Percentiles rank a stretch among this genome's conserved stretches.
Evolutionary conservation across 1,140 invertebrate species (phyloP).

Genomic region (Pissodes strobi): DNA sequence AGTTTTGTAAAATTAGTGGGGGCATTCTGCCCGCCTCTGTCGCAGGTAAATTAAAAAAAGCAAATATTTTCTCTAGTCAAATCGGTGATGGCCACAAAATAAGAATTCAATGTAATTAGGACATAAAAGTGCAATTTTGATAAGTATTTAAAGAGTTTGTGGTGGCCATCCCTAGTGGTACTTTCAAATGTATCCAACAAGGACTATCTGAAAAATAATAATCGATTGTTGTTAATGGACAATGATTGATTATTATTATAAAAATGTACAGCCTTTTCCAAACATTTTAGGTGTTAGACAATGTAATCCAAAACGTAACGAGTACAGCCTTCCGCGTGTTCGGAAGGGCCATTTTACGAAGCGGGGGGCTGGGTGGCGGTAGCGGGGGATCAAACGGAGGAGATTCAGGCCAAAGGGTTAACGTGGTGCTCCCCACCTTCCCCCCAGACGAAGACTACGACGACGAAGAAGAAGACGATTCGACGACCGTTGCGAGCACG

Average conservation of each 20-base stretch:
- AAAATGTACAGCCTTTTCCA: too few relatives aligned
- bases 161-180: too few relatives aligned
- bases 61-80: too few relatives aligned
- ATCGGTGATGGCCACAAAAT: too few relatives aligned
- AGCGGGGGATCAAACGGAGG: constrained; percentile 56
- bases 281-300: constrained; percentile 52
- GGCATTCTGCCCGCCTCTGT: constrained; percentile 50
- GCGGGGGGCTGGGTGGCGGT: constrained; percentile 58
- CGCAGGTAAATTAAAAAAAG: constrained; percentile 54
- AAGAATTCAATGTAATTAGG: too few relatives aligned
- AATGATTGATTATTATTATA: too few relatives aligned
- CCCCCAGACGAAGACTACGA: constrained; percentile 60
- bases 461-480: constrained; percentile 45
- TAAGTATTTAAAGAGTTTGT: too few relatives aligned
- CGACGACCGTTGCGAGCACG: constrained; percentile 20
- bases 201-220: too few relatives aligned
- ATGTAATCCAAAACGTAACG: constrained; percentile 54
- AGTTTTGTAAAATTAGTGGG: constrained; percentile 48
- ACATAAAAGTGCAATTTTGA: too few relatives aligned
- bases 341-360: constrained; percentile 56
- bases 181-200: too few relatives aligned
- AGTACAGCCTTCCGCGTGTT: constrained; percentile 55
- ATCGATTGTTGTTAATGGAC: too few relatives aligned
- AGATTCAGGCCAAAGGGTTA: constrained; percentile 57
- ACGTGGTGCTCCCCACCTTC: constrained; percentile 61